These are phyloP conservation scores for Tragelaphus imberbis DNA, from an alignment of 2,113 vertebrate species.

Conservation along the genomic window DNA sequence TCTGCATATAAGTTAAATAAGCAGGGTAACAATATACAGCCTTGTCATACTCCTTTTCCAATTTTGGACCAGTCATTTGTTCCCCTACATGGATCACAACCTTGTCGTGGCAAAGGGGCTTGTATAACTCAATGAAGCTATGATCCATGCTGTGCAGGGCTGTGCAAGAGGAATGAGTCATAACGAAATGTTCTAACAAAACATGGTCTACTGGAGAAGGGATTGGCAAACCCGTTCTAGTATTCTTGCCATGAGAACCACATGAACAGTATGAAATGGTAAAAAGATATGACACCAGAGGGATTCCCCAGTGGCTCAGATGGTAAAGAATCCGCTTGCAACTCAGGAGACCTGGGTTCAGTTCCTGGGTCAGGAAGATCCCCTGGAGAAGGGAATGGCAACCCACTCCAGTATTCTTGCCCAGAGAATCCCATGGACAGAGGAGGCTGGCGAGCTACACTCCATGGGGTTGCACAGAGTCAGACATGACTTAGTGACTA, in stretches of 20 bases:
- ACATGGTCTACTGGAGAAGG: background rate
- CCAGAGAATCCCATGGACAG: background rate
- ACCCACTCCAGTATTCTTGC: background rate
- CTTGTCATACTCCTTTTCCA: background rate
- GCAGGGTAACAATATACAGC: background rate
- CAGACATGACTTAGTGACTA: background rate
- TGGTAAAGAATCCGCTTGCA: background rate
- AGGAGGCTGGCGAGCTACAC: background rate
- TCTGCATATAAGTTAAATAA: background rate
- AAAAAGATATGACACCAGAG: background rate
- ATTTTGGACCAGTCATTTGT: background rate
- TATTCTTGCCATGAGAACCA: background rate
- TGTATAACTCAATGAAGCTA: background rate
- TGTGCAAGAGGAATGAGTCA: background rate
- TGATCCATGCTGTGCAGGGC: background rate
- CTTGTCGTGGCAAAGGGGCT: background rate
- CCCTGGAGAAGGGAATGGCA: background rate
- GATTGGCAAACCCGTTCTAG: background rate
- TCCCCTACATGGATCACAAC: background rate
- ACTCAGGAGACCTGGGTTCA: background rate
- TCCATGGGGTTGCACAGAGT: background rate
- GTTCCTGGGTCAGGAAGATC: background rate
- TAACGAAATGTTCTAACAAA: background rate
- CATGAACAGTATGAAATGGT: background rate
- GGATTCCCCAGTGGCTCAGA: background rate